phyloP scores from a whole-genome alignment of 2,888 invertebrate species.

The Acronicta aceris region DNA sequence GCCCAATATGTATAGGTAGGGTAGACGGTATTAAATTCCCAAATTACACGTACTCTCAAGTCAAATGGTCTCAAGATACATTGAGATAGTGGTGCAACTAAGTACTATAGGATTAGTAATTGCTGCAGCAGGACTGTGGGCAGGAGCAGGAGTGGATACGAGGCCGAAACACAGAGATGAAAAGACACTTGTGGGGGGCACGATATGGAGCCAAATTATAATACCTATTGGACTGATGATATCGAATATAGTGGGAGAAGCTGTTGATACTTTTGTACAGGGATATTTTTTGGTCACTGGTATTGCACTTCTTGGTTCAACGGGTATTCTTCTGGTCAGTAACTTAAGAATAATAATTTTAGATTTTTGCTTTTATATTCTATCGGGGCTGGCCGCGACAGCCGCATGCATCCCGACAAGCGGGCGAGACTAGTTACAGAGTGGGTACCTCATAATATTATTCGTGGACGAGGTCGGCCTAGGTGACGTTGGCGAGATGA shows the following conservation, averaged over 20 bases:
- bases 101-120: constrained; percentile 66
- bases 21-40: neutral
- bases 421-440: too few species aligned
- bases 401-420: too few species aligned
- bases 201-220: constrained; percentile 80
- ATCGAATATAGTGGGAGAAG: constrained; percentile 64
- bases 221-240: constrained; percentile 75
- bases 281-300: constrained; percentile 72
- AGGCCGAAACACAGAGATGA: constrained; percentile 74
- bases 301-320: constrained; percentile 59
- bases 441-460: too few species aligned
- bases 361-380: neutral
- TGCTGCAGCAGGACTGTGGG: constrained; percentile 72
- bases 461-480: too few species aligned
- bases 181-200: constrained; percentile 76
- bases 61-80: constrained; percentile 33
- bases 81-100: constrained; percentile 64
- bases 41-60: too few species aligned
- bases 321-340: constrained; percentile 57
- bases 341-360: neutral
- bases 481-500: too few species aligned
- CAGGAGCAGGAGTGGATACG: constrained; percentile 62
- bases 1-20: constrained; percentile 16
- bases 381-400: too few species aligned
- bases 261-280: constrained; percentile 61